A percentile compares a stretch with the other conserved stretches of the same genome.
Conservation (phyloP, 1,140 invertebrate species). For the Formica exsecta region DNA sequence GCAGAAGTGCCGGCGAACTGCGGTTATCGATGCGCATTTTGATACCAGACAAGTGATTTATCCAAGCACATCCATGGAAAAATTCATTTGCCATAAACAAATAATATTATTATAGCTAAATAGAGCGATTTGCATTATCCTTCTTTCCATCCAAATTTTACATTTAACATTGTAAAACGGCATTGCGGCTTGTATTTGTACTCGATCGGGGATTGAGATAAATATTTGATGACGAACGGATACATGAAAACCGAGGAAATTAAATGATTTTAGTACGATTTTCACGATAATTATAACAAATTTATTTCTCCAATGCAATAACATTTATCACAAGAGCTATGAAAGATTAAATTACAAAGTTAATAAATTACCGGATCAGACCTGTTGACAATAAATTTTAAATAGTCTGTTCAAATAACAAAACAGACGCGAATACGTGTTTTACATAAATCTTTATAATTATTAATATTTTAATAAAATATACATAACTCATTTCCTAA, state of each 20-base stretch:
- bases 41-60: constrained; percentile 49
- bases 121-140: constrained; percentile 59
- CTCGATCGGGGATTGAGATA: background rate
- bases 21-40: constrained; percentile 63
- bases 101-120: constrained; percentile 65
- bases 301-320: constrained; percentile 14
- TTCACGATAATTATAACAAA: constrained; percentile 11
- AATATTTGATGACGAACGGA: constrained; percentile 16
- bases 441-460: background rate
- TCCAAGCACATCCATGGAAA: constrained; percentile 43
- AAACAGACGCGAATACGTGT: background rate
- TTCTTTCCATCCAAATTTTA: constrained; percentile 24
- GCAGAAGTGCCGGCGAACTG: constrained; percentile 54
- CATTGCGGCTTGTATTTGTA: background rate
- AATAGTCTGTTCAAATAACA: background rate
- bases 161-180: constrained; percentile 6
- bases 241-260: constrained; percentile 44
- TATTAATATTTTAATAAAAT: background rate
- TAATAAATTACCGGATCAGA: constrained; percentile 27
- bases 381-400: background rate
- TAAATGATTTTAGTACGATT: constrained; percentile 20
- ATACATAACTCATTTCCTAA: background rate
- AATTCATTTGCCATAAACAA: constrained; percentile 58
- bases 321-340: background rate
- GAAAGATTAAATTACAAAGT: constrained; percentile 8